phyloP scores from a whole-genome alignment of 92 coral and sea anemone species.

The Scolanthus callimorphus region DNA sequence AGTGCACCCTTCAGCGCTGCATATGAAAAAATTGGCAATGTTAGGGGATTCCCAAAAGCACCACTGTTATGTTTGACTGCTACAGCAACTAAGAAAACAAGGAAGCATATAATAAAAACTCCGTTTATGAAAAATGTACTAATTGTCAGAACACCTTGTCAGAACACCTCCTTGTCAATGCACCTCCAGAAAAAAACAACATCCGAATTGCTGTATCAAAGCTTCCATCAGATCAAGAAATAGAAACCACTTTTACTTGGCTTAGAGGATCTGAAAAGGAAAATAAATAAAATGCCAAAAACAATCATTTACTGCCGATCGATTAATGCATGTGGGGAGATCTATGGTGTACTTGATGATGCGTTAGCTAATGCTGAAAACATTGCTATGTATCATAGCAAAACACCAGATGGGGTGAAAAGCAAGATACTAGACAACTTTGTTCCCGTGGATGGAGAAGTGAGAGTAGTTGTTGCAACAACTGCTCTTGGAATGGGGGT shows the following conservation, averaged over 20 bases:
- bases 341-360: constrained; percentile 16
- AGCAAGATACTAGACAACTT: constrained; percentile 6
- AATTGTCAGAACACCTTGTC: too few species aligned
- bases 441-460: neutral
- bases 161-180: too few species aligned
- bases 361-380: neutral
- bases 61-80: constrained; percentile 53
- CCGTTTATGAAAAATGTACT: constrained; percentile 5
- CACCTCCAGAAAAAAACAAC: constrained; percentile 17
- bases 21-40: constrained; percentile 31
- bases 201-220: constrained; percentile 21
- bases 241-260: constrained; percentile 32
- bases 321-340: constrained; percentile 33
- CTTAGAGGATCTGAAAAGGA: constrained; percentile 11
- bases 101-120: constrained; percentile 12
- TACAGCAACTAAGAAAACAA: constrained; percentile 37
- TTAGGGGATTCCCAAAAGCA: constrained; percentile 28
- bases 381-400: constrained; percentile 50
- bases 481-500: constrained; percentile 47
- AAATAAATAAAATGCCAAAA: constrained; percentile 5
- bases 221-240: constrained; percentile 14
- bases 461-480: constrained; percentile 29
- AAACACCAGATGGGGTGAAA: constrained; percentile 32
- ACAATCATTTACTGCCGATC: constrained; percentile 27
- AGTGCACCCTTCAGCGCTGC: too few species aligned